Percentiles rank a stretch among this genome's conserved stretches.
phyloP scores from a whole-genome alignment of 2,113 vertebrate genomes.

The Clarias macrocephalus region DNA sequence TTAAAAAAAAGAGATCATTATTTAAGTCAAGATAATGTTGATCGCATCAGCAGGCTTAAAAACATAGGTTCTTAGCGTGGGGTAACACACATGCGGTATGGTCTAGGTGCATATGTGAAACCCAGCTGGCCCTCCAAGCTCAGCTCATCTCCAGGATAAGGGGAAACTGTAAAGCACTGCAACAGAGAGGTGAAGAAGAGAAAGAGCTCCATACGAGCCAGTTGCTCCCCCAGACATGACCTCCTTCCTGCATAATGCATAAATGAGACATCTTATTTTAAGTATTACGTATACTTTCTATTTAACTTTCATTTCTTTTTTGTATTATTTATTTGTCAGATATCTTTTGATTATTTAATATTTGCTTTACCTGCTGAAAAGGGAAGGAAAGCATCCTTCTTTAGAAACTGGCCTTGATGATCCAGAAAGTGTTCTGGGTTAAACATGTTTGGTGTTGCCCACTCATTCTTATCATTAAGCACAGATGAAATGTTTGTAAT shows the following conservation, averaged over 20 bases:
- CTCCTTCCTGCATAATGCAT: slow-evolving; percentile 31
- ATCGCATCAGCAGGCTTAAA: not conserved
- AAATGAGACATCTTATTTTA: not conserved
- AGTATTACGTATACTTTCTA: not conserved
- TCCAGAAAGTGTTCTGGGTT: slow-evolving; percentile 80
- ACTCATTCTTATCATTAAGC: slow-evolving; percentile 69
- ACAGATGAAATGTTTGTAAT: slow-evolving; percentile 73
- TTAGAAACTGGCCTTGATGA: slow-evolving; percentile 72
- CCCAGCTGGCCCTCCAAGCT: not conserved
- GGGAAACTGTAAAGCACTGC: slow-evolving; percentile 72
- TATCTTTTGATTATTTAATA: not conserved
- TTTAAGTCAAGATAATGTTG: not conserved
- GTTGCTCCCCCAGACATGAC: slow-evolving; percentile 44
- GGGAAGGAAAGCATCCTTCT: slow-evolving; percentile 73
- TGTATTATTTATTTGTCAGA: not conserved
- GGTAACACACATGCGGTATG: slow-evolving; percentile 60
- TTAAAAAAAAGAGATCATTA: not conserved
- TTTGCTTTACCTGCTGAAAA: slow-evolving; percentile 73
- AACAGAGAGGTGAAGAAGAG: slow-evolving; percentile 46
- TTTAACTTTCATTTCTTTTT: not conserved
- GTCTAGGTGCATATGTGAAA: not conserved
- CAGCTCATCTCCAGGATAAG: slow-evolving; percentile 27
- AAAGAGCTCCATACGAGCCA: slow-evolving; percentile 55
- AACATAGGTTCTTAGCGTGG: slow-evolving; percentile 52
- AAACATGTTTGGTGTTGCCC: slow-evolving; percentile 74